These are phyloP conservation scores for Brachionus koreanus DNA, from an alignment of 1,140 invertebrate species.

Conservation along the genomic window DNA sequence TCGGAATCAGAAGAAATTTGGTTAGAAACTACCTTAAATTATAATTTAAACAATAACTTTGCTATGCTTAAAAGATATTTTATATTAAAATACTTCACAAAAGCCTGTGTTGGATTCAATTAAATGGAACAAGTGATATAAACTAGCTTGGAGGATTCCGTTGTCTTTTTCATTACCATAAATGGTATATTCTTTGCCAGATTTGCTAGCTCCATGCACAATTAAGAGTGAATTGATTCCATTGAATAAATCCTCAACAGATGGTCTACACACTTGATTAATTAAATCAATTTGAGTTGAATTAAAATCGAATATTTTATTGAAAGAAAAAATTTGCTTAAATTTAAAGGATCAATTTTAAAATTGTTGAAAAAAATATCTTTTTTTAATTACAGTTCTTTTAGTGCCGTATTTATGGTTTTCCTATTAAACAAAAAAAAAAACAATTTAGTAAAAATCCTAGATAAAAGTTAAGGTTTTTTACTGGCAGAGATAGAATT, in stretches of 20 bases:
- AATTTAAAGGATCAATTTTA: neutral
- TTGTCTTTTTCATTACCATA: conserved; percentile 32
- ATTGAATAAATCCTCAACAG: neutral
- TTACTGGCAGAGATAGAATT: neutral
- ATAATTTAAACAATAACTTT: too few species aligned
- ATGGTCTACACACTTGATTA: neutral
- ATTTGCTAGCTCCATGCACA: neutral
- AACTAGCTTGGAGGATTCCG: neutral
- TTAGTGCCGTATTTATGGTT: neutral
- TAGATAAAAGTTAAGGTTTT: too few species aligned
- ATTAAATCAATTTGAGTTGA: neutral
- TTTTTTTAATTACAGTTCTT: neutral
- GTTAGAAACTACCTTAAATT: neutral
- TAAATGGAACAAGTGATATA: neutral
- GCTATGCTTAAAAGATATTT: too few species aligned
- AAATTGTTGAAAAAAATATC: neutral
- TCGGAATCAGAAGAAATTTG: neutral
- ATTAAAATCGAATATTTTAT: neutral
- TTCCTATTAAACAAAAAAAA: neutral
- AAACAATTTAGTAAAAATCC: neutral
- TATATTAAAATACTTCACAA: neutral
- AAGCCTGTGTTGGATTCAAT: neutral
- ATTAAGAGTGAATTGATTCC: neutral
- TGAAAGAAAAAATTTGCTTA: neutral
- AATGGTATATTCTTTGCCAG: conserved; percentile 35